A percentile compares a stretch with the other conserved stretches of the same genome.
Conservation (phyloP, 2,113 vertebrate genomes). For the Cynopterus brachyotis region DNA sequence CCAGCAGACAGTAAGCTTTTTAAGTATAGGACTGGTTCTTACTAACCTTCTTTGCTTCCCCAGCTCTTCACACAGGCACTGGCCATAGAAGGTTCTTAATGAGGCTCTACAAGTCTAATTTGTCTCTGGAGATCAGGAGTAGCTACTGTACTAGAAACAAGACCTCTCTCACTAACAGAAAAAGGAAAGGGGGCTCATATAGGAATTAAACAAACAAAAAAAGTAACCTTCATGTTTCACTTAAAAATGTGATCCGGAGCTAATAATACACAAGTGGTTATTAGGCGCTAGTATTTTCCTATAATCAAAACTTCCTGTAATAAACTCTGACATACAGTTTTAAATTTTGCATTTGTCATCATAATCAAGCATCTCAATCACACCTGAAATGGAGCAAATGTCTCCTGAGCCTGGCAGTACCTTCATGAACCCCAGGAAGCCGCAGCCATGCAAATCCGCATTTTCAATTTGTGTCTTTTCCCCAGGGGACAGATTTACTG, state of each 20-base stretch:
- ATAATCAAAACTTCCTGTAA: conserved; percentile 35
- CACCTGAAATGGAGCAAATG: not conserved
- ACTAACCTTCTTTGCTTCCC: not conserved
- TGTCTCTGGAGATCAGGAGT: not conserved
- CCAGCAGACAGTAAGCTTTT: not conserved
- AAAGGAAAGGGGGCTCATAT: not conserved
- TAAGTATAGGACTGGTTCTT: not conserved
- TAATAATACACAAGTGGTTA: not conserved
- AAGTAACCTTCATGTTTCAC: not conserved
- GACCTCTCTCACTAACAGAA: not conserved
- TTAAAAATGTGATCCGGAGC: conserved; percentile 3
- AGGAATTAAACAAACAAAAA: not conserved
- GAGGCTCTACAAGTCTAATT: conserved; percentile 46
- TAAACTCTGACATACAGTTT: conserved; percentile 27
- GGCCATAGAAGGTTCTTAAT: not conserved
- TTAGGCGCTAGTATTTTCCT: conserved; percentile 5
- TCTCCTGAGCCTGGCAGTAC: not conserved
- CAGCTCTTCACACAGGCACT: not conserved
- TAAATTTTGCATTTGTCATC: not conserved
- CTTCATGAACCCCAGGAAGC: not conserved
- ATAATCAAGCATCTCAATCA: not conserved
- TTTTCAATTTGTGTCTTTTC: not conserved
- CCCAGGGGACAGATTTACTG: not conserved
- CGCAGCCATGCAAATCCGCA: not conserved
- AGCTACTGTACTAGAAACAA: conserved; percentile 3